Evolutionary conservation across 2,113 vertebrate species (phyloP).

Genomic region (Anarhynchus alexandrinus): DNA sequence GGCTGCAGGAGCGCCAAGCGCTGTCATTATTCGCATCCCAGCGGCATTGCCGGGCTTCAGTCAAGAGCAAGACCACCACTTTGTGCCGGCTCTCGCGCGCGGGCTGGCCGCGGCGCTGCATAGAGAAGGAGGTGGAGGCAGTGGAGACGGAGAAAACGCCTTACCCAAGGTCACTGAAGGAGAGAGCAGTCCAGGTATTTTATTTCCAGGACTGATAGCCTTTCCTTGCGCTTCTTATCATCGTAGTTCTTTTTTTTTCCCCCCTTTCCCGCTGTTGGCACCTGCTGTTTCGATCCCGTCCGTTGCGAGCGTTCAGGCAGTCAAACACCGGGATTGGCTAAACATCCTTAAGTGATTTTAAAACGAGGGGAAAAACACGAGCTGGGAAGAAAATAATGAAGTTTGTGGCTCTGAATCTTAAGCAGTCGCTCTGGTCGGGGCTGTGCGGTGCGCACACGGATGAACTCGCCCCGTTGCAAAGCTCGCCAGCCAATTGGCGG

Average conservation of each 20-base stretch:
- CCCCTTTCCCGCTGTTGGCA: not conserved
- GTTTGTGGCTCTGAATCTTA: conserved; percentile 72
- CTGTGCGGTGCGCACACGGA: conserved; percentile 49
- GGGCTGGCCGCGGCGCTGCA: not conserved
- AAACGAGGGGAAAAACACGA: conserved; percentile 52
- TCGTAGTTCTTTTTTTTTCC: not conserved
- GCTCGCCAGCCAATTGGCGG: conserved; percentile 64
- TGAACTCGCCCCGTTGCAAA: conserved; percentile 66
- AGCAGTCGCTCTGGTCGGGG: conserved; percentile 55
- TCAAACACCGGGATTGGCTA: conserved; percentile 9
- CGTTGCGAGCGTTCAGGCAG: not conserved
- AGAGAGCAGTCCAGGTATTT: not conserved
- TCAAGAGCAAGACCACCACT: not conserved
- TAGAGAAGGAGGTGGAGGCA: not conserved
- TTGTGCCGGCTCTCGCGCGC: fast-evolving
- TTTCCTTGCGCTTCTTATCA: not conserved
- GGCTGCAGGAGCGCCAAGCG: not conserved
- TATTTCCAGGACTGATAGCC: not conserved
- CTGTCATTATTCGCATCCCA: not conserved
- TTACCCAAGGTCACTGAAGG: conserved; percentile 8
- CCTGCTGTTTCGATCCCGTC: not conserved
- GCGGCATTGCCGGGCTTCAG: not conserved
- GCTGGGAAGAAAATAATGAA: conserved; percentile 69
- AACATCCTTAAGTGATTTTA: conserved; percentile 64
- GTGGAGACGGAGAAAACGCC: not conserved